Base-by-base conservation (phyloP, 1,140 invertebrate species). In the Drosophila yakuba region DNA sequence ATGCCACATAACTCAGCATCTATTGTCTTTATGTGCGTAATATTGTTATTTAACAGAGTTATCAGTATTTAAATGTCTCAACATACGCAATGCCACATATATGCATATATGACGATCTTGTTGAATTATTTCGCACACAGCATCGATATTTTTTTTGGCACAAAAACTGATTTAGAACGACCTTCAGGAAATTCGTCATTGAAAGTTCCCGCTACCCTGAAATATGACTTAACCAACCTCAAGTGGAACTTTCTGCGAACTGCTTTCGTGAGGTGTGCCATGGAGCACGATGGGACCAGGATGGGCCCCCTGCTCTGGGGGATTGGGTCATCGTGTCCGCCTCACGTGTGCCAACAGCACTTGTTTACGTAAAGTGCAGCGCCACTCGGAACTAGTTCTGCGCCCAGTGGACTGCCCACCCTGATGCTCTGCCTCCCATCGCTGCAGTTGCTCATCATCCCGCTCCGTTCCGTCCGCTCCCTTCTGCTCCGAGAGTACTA, bases 341-440 rank as follows among this genome's bases (percentile, higher is more conserved):
- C 62, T 67, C 66, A 48, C 48, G 63, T 57, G 51, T 25, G 23
- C 8, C 28, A n/a, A 1, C 15, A 23, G 47, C 47, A 20, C 23
- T 71, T 72, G 68, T 72, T 72, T 71, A 58, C 32, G 44, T 58
- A 72, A 72, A 71, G 45, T 50, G 66, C 43, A 28, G 66, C 36
- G 54, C 51, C 28, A 41, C 12, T 32, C 43, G 51, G 67, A 71
- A 71, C 67, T 71, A 71, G 67, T 71, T 71, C 67, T n/a, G 6
- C 28, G 28, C 28, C 8, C 7, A 10, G 28, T 32, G 2, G 28
- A 8, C 7, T 15, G n/a, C 15, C 55, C 23, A 28, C 25, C 25
- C 25, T 17, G n/a, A 10, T 14, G 6, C 38, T 4, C 47, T 28
- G 15, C 50, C 25, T n/a, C 32, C 51, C 35, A 38, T 45, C 28